Evolutionary conservation across 2,113 vertebrate species (phyloP), one percentile per base, ranked within the genome.

Genomic region (Montifringilla adamsi): DNA sequence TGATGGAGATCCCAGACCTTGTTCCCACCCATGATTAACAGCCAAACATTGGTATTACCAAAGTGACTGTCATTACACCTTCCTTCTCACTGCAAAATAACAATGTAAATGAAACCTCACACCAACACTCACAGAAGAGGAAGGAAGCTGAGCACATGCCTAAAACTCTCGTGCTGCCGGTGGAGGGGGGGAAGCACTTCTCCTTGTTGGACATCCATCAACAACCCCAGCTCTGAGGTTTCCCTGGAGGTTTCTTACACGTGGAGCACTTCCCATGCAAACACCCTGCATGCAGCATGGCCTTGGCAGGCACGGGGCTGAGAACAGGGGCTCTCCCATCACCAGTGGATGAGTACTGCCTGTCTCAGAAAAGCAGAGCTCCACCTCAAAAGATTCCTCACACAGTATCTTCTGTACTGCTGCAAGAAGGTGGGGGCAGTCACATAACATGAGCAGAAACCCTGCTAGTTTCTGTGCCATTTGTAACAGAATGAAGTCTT

Each of bases 81-180:
- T 93, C 86, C 72, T 87, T 90, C 63, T 60, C 46, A 27, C 60
- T 79, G 66, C 69, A 94, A 84, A 87, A 68, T 20, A 94, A 92
- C 88, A 80, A 93, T 33, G 41, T 56, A 90, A 93, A 79, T 35
- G 67, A 95, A 93, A 60, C 64, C 44, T 81, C 60, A 70, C 30
- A 78, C 27, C 41, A 74, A 11, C 24, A 26, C 55, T 76, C 11
- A 1, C 14, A 18, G 27, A 84, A 79, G 44, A 80, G 93, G 93
- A 95, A 96, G 93, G 94, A 96, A 92, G 77, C 90, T 78, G 86
- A 92, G 49, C 73, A 79, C 60, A 86, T 73, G 82, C 68, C 81
- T 90, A 76, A 60, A 52, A 78, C 68, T 53, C 89, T 43, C 0
- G 0, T 80, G 83, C 79, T 86, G 62, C 20, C 0, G 8, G 55